Evolutionary conservation across 2,888 invertebrate species (phyloP).

Genomic region (Tipula vernalis): DNA sequence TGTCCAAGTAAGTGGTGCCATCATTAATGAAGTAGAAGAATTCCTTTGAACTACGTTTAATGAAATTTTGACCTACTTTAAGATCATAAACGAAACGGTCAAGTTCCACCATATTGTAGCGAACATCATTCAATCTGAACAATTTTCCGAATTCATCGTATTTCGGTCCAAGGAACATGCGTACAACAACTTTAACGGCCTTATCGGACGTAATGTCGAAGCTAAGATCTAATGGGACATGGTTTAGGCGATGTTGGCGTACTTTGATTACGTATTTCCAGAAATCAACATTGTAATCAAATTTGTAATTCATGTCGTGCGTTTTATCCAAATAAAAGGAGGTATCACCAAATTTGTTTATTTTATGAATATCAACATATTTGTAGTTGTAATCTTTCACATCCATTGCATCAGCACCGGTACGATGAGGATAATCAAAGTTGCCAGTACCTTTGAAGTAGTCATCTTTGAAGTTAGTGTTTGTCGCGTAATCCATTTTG

Average conservation of each 20-base stretch:
- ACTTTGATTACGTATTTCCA: slow-evolving; percentile 36
- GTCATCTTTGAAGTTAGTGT: slow-evolving; percentile 19
- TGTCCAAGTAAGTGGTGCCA: slow-evolving; percentile 34
- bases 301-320: not conserved
- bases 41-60: slow-evolving; percentile 26
- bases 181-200: slow-evolving; percentile 43
- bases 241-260: slow-evolving; percentile 55
- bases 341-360: slow-evolving; percentile 29
- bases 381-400: not conserved
- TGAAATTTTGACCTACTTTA: slow-evolving; percentile 37
- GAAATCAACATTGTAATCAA: not conserved
- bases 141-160: slow-evolving; percentile 41
- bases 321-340: not conserved
- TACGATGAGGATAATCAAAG: not conserved
- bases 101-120: slow-evolving; percentile 50
- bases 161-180: slow-evolving; percentile 58
- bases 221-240: slow-evolving; percentile 50
- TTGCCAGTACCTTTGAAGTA: slow-evolving; percentile 32
- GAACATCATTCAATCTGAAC: slow-evolving; percentile 42
- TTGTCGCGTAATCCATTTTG: slow-evolving; percentile 24
- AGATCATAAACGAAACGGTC: slow-evolving; percentile 49
- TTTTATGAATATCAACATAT: not conserved
- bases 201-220: slow-evolving; percentile 47
- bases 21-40: slow-evolving; percentile 42
- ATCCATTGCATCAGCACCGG: not conserved